phyloP scores from a whole-genome alignment of 2,888 invertebrate genomes.

The Hedychridium roseum region DNA sequence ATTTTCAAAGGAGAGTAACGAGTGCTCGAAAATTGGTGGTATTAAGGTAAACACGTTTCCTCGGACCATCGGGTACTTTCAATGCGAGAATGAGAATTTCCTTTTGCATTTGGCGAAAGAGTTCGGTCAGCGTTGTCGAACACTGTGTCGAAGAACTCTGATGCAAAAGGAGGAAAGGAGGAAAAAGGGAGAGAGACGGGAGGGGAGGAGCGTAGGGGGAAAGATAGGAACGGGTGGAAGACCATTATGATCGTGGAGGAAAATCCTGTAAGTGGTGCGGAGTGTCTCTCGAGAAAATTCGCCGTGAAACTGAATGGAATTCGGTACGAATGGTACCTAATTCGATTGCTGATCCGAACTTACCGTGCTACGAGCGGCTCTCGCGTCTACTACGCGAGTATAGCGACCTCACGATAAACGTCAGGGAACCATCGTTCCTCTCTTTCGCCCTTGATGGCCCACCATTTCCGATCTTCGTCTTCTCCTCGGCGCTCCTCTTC shows the following conservation, averaged over 20 bases:
- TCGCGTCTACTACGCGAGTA: background rate
- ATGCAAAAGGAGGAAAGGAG: too few relatives aligned
- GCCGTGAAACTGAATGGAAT: background rate
- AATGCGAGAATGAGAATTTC: too few relatives aligned
- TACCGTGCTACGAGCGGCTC: background rate
- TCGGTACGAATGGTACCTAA: conserved; percentile 3
- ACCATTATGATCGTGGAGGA: background rate
- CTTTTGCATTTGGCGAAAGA: too few relatives aligned
- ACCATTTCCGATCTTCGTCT: too few relatives aligned
- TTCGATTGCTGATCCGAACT: conserved; percentile 2
- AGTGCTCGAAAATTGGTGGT: too few relatives aligned
- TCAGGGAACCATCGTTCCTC: background rate
- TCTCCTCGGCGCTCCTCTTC: too few relatives aligned
- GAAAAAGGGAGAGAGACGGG: background rate
- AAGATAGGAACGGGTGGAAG: background rate
- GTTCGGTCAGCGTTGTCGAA: too few relatives aligned
- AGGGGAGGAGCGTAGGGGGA: background rate
- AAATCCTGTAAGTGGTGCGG: background rate
- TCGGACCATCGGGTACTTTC: too few relatives aligned
- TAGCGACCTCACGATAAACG: background rate
- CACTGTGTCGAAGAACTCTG: too few relatives aligned
- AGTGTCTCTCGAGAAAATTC: conserved; percentile 1
- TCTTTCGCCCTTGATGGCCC: too few relatives aligned
- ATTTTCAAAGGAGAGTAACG: too few relatives aligned
- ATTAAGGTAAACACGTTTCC: too few relatives aligned